phyloP scores from a whole-genome alignment of 2,888 invertebrate genomes.

The Poecilus cupreus region DNA sequence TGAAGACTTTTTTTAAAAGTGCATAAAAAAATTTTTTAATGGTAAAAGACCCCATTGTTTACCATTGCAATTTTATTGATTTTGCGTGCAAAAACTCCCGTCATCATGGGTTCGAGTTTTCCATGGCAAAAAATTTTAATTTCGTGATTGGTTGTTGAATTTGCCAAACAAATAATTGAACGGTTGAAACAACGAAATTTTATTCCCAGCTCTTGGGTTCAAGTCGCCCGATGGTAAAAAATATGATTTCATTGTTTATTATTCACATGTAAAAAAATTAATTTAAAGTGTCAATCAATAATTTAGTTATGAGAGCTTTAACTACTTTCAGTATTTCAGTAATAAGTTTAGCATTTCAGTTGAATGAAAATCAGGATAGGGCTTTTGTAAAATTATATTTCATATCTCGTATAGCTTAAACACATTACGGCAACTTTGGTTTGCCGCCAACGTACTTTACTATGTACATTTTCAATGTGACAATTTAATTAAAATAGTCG shows the following conservation, averaged over 20 bases:
- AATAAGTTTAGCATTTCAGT: not conserved
- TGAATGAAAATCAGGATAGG: not conserved
- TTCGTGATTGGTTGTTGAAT: not conserved
- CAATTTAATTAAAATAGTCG: not conserved
- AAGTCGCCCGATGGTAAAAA: not conserved
- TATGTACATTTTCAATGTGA: not conserved
- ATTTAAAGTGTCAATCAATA: not conserved
- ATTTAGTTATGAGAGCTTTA: not conserved
- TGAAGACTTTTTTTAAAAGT: no score
- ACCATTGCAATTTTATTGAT: no score
- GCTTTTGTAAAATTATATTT: constrained; percentile 3
- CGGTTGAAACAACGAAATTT: not conserved
- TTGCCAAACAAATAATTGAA: not conserved
- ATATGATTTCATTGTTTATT: not conserved
- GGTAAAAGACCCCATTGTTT: no score
- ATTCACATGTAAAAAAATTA: not conserved
- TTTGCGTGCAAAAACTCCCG: no score
- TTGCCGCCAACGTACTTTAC: not conserved
- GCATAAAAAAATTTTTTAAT: no score
- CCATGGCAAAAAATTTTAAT: not conserved
- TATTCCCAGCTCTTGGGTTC: not conserved
- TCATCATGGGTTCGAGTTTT: not conserved
- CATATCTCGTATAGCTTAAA: not conserved
- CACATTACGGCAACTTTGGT: not conserved
- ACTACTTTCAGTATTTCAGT: not conserved